Conservation (phyloP, 2,888 invertebrate genomes). For the Xanthia icteritia region DNA sequence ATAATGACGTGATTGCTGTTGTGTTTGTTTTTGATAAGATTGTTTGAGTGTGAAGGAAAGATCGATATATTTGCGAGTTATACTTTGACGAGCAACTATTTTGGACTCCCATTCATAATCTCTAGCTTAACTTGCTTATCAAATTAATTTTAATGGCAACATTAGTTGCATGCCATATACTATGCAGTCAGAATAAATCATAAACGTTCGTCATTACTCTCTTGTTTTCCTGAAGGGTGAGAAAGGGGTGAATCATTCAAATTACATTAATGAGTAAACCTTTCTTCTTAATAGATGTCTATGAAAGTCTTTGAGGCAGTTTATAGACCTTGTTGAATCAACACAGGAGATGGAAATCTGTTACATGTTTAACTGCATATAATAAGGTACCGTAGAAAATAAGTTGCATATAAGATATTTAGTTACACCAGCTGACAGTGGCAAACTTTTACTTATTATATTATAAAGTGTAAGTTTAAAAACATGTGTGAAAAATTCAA, state of each 20-base stretch:
- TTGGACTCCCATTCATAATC: not conserved
- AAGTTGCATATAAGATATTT: not conserved
- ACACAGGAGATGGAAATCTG: not conserved
- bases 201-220: not conserved
- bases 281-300: not conserved
- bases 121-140: too few species aligned
- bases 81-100: too few species aligned
- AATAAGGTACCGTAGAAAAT: not conserved
- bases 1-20: conserved; percentile 32
- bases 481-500: not conserved
- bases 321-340: not conserved
- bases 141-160: not conserved
- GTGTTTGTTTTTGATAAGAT: conserved; percentile 25
- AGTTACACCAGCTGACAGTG: conserved; percentile 6
- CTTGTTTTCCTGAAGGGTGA: not conserved
- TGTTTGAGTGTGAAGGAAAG: not conserved
- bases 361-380: not conserved
- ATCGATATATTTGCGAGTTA: not conserved
- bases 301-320: too few species aligned
- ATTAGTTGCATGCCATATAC: too few species aligned
- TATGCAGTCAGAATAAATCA: not conserved
- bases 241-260: not conserved
- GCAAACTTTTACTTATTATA: not conserved
- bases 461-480: not conserved
- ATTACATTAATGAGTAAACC: not conserved